Evolutionary conservation across 2,113 vertebrate species (phyloP), one percentile per base, ranked within the genome.

Genomic region (Desmodus rotundus): DNA sequence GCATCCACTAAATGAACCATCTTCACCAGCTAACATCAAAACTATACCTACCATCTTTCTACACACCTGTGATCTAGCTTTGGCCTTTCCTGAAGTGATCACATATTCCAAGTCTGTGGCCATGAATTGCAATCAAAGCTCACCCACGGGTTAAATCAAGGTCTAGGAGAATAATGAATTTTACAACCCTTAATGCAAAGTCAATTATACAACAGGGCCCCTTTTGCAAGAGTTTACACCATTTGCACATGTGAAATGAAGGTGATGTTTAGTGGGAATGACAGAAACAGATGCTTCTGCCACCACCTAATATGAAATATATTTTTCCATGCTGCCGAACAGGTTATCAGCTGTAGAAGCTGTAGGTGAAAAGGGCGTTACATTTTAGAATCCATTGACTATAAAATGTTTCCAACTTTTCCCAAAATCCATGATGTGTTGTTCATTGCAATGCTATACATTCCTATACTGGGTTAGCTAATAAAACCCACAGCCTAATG

Each of bases 221-320:
- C 74, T 41, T 78, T 92, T 87, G 47, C 15, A 94, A 76, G 20
- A 67, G 58, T 0, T 22, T 47, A 9, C 16, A 33, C 61, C 38
- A 77, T 78, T 90, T 92, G 52, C 92, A 72, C 91, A 89, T 72
- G 16, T 63, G 63, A 94, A 94, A 94, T 50, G 15, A 95, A 95
- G 41, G 10, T 97, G 93, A 97, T 76, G 45, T 67, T 26, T 38
- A 92, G 41, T 67, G 6, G 7, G 81, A 91, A 61, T 87, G 91
- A 96, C 80, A 97, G 91, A 97, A 97, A 95, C 96, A 97, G 88
- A 93, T 97, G 96, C 36, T 96, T 89, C 80, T 94, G 63, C 52
- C 85, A 52, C 93, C 83, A 82, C 5, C 85, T 94, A 94, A 94
- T 89, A 38, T 54, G 76, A 94, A 94, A 84, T 38, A 52, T 76